These are phyloP conservation scores for Chamaetylas fuelleborni DNA, from an alignment of 2,113 vertebrate species.

Conservation along the genomic window DNA sequence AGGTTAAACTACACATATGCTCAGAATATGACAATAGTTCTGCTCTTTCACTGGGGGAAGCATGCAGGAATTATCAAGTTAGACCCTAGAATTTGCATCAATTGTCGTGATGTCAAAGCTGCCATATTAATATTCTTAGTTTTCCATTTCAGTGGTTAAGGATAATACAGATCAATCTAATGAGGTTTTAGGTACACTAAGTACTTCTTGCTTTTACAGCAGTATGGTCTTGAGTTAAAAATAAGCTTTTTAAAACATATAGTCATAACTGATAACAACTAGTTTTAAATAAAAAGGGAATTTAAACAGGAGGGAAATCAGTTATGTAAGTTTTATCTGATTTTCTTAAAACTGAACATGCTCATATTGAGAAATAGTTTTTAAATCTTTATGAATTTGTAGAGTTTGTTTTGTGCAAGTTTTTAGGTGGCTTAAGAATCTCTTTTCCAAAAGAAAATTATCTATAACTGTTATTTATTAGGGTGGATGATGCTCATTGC, in stretches of 20 bases:
- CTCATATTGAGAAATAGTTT: neutral
- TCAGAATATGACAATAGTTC: constrained; percentile 53
- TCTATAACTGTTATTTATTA: neutral
- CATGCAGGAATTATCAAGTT: constrained; percentile 68
- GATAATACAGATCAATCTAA: constrained; percentile 68
- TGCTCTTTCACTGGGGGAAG: constrained; percentile 49
- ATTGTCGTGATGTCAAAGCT: constrained; percentile 72
- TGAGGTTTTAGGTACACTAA: constrained; percentile 43
- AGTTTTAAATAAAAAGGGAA: neutral
- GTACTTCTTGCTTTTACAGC: constrained; percentile 21
- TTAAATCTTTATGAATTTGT: neutral
- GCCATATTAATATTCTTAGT: constrained; percentile 71
- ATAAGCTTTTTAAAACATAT: constrained; percentile 19
- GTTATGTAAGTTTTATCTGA: neutral
- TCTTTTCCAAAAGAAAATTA: neutral
- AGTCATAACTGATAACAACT: constrained; percentile 23
- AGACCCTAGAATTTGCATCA: constrained; percentile 73
- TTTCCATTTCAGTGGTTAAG: constrained; percentile 68
- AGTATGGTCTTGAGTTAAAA: constrained; percentile 30
- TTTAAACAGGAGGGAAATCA: neutral
- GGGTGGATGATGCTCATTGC: neutral
- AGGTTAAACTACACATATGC: constrained; percentile 27
- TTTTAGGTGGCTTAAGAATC: neutral
- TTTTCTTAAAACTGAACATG: neutral
- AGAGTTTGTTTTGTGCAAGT: neutral